Evolutionary conservation across 2,113 vertebrate species (phyloP).

Genomic region (Dicaeum eximium): DNA sequence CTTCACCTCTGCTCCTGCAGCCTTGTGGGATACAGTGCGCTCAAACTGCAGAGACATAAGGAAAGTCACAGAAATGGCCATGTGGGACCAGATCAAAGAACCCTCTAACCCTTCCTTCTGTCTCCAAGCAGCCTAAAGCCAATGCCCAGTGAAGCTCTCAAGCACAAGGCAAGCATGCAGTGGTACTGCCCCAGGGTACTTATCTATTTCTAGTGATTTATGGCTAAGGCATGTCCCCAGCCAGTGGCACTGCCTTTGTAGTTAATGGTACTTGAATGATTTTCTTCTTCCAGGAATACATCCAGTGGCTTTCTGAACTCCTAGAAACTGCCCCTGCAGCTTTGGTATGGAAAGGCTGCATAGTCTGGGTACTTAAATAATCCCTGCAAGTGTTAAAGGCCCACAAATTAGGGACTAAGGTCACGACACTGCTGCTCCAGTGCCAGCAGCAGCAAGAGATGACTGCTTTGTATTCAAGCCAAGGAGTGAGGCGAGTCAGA

Average conservation of each 20-base stretch:
- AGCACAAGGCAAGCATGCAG: background rate
- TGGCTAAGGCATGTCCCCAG: constrained; percentile 1
- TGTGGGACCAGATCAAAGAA: background rate
- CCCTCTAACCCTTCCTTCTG: background rate
- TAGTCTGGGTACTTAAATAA: constrained; percentile 36
- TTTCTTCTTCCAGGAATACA: background rate
- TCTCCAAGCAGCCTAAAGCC: background rate
- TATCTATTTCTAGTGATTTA: background rate
- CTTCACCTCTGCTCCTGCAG: background rate
- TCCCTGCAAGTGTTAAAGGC: constrained; percentile 21
- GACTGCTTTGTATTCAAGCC: constrained; percentile 25
- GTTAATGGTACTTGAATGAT: constrained; percentile 25
- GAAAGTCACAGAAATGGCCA: background rate
- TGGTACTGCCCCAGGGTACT: background rate
- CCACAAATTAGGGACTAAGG: constrained; percentile 10
- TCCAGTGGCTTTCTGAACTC: background rate
- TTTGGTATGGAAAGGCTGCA: background rate
- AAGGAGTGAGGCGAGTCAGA: background rate
- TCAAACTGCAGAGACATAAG: background rate
- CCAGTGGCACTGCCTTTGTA: constrained; percentile 30
- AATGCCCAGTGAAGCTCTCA: background rate
- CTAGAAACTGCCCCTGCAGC: background rate
- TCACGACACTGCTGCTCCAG: background rate
- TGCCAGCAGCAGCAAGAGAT: background rate
- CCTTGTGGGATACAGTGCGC: background rate